phyloP scores from a whole-genome alignment of 53 echinoderm and acorn worm genomes.

The Holothuria leucospilota region DNA sequence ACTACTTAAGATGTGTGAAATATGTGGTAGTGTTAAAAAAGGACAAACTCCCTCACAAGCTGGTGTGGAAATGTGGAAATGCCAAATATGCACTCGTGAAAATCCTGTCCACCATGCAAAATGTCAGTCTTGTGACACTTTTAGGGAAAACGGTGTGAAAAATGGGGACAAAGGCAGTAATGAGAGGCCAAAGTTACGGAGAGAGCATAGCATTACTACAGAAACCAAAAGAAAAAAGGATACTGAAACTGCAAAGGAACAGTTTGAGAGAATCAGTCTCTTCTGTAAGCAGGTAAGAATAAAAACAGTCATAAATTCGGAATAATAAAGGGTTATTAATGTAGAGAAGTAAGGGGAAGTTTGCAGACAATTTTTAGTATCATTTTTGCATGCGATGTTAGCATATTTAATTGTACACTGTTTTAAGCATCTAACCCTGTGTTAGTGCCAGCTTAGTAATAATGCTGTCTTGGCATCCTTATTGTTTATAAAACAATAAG shows the following conservation, averaged over 20 bases:
- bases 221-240: slow-evolving; percentile 84
- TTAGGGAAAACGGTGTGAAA: slow-evolving; percentile 6
- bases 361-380: too few species aligned
- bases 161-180: slow-evolving; percentile 12
- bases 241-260: slow-evolving; percentile 69
- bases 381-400: too few species aligned
- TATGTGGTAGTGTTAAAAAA: neutral
- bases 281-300: slow-evolving; percentile 78
- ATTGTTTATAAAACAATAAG: too few species aligned
- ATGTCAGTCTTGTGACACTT: too few species aligned
- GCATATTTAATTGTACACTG: too few species aligned
- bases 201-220: slow-evolving; percentile 84
- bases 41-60: neutral
- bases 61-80: slow-evolving; percentile 64
- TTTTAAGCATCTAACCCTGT: too few species aligned
- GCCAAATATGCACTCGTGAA: slow-evolving; percentile 66
- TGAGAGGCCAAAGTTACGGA: slow-evolving; percentile 38
- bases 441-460: too few species aligned
- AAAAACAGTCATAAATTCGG: neutral
- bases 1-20: slow-evolving; percentile 39
- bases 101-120: neutral
- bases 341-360: too few species aligned
- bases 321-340: too few species aligned
- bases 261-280: slow-evolving; percentile 72
- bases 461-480: too few species aligned